A percentile compares a stretch with the other conserved stretches of the same genome.
These are phyloP conservation scores for Fulmarus glacialis DNA, from an alignment of 2,113 vertebrate genomes.

Conservation along the genomic window DNA sequence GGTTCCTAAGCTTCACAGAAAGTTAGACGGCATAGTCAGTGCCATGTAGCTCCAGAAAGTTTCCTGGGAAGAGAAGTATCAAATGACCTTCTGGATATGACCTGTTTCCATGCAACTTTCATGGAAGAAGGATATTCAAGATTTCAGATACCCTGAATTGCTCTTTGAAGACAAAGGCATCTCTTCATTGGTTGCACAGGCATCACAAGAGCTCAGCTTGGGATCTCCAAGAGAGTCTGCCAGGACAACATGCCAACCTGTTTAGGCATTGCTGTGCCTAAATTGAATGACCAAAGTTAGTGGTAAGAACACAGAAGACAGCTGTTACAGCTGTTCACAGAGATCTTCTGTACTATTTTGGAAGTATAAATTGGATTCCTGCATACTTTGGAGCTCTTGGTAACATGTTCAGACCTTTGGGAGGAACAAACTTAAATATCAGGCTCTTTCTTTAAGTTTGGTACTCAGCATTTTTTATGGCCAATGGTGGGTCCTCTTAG, in stretches of 20 bases:
- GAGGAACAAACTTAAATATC: neutral
- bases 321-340: neutral
- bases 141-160: neutral
- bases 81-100: neutral
- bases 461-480: neutral
- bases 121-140: neutral
- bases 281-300: neutral
- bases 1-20: neutral
- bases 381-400: neutral
- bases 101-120: neutral
- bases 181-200: neutral
- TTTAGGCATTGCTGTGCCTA: neutral
- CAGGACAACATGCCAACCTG: neutral
- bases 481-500: neutral
- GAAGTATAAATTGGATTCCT: neutral
- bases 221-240: neutral
- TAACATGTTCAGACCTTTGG: neutral
- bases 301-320: neutral
- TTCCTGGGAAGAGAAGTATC: neutral
- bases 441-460: neutral
- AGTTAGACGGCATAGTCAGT: neutral
- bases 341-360: neutral
- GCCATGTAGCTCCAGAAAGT: neutral
- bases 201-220: neutral
- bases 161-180: neutral